Evolutionary conservation across 2,797 vertebrate species (phyloP).

Genomic region (Capromys pilorides): DNA sequence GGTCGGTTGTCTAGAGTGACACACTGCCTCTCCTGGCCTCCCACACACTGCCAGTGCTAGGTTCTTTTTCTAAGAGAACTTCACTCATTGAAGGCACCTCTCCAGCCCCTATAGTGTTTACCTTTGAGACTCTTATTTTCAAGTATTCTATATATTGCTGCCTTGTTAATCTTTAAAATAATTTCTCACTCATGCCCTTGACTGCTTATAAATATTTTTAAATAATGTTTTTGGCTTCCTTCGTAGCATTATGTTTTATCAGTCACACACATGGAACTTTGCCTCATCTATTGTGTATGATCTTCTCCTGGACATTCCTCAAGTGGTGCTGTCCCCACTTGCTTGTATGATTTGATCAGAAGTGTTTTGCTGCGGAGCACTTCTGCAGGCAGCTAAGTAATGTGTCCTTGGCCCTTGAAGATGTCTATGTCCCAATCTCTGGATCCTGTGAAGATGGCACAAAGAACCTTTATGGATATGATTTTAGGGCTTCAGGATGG

Average conservation of each 20-base stretch:
- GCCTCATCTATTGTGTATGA: not conserved
- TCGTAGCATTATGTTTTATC: not conserved
- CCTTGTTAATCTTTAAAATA: not conserved
- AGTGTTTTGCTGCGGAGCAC: not conserved
- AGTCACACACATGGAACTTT: not conserved
- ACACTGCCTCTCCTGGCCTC: not conserved
- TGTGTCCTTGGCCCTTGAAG: not conserved
- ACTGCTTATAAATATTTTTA: not conserved
- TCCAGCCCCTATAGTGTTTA: not conserved
- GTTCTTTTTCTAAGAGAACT: not conserved
- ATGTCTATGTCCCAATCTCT: not conserved
- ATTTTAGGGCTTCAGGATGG: not conserved
- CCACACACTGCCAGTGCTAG: accelerated
- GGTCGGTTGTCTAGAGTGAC: not conserved
- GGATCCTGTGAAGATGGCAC: not conserved
- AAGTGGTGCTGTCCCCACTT: not conserved
- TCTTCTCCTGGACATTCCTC: not conserved
- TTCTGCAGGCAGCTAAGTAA: not conserved
- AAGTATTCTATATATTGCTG: not conserved
- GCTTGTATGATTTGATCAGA: not conserved
- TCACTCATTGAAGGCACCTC: not conserved
- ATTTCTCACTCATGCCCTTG: not conserved
- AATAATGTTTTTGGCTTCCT: not conserved
- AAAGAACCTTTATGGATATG: not conserved
- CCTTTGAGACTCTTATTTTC: not conserved